Conservation (phyloP, 1,140 invertebrate species). For the Microvelia longipes region DNA sequence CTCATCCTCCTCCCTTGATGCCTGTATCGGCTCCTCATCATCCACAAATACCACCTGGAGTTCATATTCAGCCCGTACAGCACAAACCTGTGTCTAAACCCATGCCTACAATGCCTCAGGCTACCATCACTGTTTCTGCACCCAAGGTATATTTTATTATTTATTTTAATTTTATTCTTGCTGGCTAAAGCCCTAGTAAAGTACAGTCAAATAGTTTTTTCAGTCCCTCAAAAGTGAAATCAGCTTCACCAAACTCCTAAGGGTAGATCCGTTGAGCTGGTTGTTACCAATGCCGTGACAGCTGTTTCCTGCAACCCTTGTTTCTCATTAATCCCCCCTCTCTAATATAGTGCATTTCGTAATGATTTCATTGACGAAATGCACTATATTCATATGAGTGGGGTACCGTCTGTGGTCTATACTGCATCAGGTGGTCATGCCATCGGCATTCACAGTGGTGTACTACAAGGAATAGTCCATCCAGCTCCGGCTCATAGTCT, state of each 20-base stretch:
- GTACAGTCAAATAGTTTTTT: no score
- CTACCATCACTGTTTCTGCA: constrained; percentile 14
- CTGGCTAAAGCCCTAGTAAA: no score
- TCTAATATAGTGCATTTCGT: no score
- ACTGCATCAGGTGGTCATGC: not conserved
- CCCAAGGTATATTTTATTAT: not conserved
- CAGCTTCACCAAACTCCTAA: no score
- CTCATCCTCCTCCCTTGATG: not conserved
- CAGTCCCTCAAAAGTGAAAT: no score
- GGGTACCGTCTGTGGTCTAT: not conserved
- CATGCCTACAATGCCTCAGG: constrained; percentile 12
- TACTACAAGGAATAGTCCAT: not conserved
- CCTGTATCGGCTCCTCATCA: constrained; percentile 11
- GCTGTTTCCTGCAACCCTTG: no score
- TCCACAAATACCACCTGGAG: constrained; percentile 8
- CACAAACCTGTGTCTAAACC: not conserved
- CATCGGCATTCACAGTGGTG: not conserved
- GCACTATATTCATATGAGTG: no score
- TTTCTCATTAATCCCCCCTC: no score
- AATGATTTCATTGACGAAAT: no score
- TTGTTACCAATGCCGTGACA: no score
- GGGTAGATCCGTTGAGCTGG: no score
- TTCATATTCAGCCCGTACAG: not conserved
- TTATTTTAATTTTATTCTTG: not conserved
- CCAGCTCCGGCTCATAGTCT: not conserved